Percentiles rank a stretch among this genome's conserved stretches.
Evolutionary conservation across 2,797 vertebrate genomes (phyloP).

Genomic region (Synaphobranchus kaupii): DNA sequence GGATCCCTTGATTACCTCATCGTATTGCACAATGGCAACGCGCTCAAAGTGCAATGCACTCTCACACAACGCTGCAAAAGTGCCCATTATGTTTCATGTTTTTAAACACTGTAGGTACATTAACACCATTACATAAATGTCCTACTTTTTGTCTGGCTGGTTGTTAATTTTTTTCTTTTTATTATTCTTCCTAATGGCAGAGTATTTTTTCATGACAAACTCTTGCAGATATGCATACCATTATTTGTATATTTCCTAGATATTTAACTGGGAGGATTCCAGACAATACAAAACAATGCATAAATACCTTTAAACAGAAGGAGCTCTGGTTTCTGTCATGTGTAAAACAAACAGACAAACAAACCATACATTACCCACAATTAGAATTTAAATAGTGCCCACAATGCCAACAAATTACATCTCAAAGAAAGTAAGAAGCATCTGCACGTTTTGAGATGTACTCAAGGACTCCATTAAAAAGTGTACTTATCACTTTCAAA

Average conservation of each 20-base stretch:
- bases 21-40: background rate
- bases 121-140: background rate
- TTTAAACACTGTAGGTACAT: background rate
- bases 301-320: background rate
- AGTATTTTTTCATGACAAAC: background rate
- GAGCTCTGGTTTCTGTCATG: slow-evolving; percentile 49
- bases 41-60: background rate
- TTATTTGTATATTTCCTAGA: background rate
- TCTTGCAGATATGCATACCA: background rate
- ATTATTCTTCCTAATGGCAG: background rate
- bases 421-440: slow-evolving; percentile 52
- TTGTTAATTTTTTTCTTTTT: background rate
- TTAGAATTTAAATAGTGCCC: slow-evolving; percentile 57
- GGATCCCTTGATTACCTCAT: too few relatives aligned
- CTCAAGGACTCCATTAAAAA: slow-evolving; percentile 60
- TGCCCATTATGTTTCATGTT: background rate
- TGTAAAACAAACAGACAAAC: slow-evolving; percentile 18
- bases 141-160: background rate
- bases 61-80: background rate
- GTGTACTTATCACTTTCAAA: slow-evolving; percentile 42
- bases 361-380: slow-evolving; percentile 59
- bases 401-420: slow-evolving; percentile 49
- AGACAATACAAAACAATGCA: background rate
- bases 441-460: slow-evolving; percentile 47
- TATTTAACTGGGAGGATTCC: background rate